Conservation (phyloP, 2,113 vertebrate genomes). For the Notothenia rossii region DNA sequence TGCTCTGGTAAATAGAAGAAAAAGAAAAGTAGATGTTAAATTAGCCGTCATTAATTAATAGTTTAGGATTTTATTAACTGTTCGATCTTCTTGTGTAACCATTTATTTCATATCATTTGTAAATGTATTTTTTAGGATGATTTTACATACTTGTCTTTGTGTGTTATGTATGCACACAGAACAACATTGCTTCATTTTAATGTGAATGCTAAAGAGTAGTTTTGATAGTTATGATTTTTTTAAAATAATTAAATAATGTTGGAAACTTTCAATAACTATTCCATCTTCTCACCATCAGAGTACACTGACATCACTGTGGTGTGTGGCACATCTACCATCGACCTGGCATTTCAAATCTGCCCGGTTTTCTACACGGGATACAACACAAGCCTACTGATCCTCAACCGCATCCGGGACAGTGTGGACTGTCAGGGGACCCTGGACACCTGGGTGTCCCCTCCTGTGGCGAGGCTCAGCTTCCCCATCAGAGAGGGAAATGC, state of each 20-base stretch:
- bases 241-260: background rate
- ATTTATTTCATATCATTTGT: background rate
- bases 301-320: slow-evolving; percentile 77
- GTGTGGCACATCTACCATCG: slow-evolving; percentile 78
- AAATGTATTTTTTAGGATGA: background rate
- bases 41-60: background rate
- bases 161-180: too few species aligned
- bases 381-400: slow-evolving; percentile 75
- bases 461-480: slow-evolving; percentile 78
- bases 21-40: background rate
- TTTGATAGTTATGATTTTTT: background rate
- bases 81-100: background rate
- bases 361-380: slow-evolving; percentile 80
- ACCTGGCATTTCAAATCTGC: slow-evolving; percentile 78
- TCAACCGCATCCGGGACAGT: slow-evolving; percentile 65
- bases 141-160: background rate
- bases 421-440: slow-evolving; percentile 65
- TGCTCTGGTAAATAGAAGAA: background rate
- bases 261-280: background rate
- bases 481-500: slow-evolving; percentile 74
- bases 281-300: slow-evolving; percentile 47
- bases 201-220: background rate
- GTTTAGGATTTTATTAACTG: background rate
- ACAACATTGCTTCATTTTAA: background rate
- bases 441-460: slow-evolving; percentile 64